Evolutionary conservation across 1,140 invertebrate species (phyloP).

Genomic region (Idris sp.): DNA sequence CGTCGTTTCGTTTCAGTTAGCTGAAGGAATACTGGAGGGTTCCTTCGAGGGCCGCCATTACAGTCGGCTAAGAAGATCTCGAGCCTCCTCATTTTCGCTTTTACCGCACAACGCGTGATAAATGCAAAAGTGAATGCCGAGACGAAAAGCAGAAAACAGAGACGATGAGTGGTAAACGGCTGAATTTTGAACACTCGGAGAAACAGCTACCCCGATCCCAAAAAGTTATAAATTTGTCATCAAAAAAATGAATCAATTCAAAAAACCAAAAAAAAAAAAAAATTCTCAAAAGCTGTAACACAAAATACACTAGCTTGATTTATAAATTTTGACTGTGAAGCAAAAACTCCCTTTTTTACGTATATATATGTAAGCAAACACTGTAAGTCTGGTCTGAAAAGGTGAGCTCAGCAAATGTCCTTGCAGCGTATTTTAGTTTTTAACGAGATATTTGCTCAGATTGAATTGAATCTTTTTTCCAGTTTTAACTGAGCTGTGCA

Average conservation of each 20-base stretch:
- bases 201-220: too few relatives aligned
- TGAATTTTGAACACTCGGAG: too few relatives aligned
- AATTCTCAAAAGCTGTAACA: too few relatives aligned
- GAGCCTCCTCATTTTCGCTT: constrained; percentile 63
- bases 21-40: constrained; percentile 68
- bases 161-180: constrained; percentile 49
- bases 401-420: constrained; percentile 71
- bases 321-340: constrained; percentile 43
- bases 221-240: too few relatives aligned
- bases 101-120: constrained; percentile 58
- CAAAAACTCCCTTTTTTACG: constrained; percentile 61
- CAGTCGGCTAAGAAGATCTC: constrained; percentile 68
- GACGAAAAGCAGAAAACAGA: constrained; percentile 45
- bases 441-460: constrained; percentile 52
- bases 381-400: constrained; percentile 71
- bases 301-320: too few relatives aligned
- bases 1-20: constrained; percentile 69
- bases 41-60: constrained; percentile 73
- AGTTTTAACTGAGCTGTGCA: too few relatives aligned
- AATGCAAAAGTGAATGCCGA: constrained; percentile 67
- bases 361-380: constrained; percentile 73
- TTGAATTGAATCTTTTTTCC: too few relatives aligned
- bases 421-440: constrained; percentile 54
- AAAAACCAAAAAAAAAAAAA: too few relatives aligned
- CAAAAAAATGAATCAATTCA: too few relatives aligned